Evolutionary conservation across 2,797 vertebrate species (phyloP).

Genomic region (Enteromius viviparus): DNA sequence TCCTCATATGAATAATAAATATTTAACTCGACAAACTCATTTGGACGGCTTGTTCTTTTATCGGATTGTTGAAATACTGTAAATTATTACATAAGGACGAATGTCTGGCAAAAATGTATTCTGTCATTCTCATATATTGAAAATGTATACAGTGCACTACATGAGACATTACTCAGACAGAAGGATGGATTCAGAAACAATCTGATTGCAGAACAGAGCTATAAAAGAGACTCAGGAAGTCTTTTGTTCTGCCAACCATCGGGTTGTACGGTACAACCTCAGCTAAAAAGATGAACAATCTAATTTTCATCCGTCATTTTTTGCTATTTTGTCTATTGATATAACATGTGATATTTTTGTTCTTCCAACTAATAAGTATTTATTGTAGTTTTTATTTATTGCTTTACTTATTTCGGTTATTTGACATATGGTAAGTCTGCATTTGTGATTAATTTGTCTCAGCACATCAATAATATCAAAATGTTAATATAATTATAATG

Average conservation of each 20-base stretch:
- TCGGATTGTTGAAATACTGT: not conserved
- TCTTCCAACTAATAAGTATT: not conserved
- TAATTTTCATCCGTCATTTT: no score
- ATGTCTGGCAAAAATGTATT: slow-evolving; percentile 14
- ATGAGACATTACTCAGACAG: slow-evolving; percentile 10
- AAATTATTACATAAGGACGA: not conserved
- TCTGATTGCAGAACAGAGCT: not conserved
- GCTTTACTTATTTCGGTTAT: not conserved
- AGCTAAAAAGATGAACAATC: not conserved
- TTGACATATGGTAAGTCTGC: not conserved
- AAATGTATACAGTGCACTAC: not conserved
- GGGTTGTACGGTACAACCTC: not conserved
- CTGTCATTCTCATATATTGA: slow-evolving; percentile 3
- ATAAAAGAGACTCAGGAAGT: not conserved
- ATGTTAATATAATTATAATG: not conserved
- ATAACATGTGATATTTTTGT: not conserved
- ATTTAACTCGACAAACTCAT: not conserved
- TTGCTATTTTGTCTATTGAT: not conserved
- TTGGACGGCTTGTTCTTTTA: not conserved
- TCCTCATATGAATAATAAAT: not conserved
- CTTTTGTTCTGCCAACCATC: slow-evolving; percentile 3
- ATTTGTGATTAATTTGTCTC: not conserved
- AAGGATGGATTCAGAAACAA: not conserved
- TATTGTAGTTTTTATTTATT: not conserved
- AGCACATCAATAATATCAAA: not conserved